Conservation (phyloP, 2,113 vertebrate genomes). For the Rhipidura dahli region DNA sequence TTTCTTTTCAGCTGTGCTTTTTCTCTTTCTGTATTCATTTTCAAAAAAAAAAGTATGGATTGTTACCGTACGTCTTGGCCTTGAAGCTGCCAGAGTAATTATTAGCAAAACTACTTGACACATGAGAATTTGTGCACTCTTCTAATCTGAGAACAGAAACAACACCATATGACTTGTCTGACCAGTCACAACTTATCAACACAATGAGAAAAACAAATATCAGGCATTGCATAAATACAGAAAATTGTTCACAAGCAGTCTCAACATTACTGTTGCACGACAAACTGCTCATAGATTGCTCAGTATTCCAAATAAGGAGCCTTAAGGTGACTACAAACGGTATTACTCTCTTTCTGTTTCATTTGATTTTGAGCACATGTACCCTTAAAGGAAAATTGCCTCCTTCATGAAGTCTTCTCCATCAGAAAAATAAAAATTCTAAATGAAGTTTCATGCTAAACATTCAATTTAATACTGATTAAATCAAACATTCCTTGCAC, state of each 20-base stretch:
- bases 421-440: not conserved
- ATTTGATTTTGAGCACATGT: not conserved
- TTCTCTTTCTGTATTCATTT: not conserved
- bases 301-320: not conserved
- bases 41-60: not conserved
- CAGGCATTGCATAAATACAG: constrained; percentile 38
- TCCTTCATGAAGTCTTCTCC: not conserved
- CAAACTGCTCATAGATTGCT: not conserved
- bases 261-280: not conserved
- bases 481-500: not conserved
- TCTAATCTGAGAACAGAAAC: constrained; percentile 44
- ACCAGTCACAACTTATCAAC: constrained; percentile 61
- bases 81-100: constrained; percentile 15
- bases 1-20: not conserved
- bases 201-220: constrained; percentile 55
- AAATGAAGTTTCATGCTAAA: not conserved
- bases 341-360: not conserved
- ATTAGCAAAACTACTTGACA: constrained; percentile 40
- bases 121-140: not conserved
- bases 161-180: constrained; percentile 58
- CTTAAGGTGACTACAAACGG: not conserved
- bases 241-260: constrained; percentile 28
- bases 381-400: not conserved
- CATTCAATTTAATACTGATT: not conserved
- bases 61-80: not conserved